phyloP scores from a whole-genome alignment of 1,140 invertebrate species.

The Drosophila sproati region DNA sequence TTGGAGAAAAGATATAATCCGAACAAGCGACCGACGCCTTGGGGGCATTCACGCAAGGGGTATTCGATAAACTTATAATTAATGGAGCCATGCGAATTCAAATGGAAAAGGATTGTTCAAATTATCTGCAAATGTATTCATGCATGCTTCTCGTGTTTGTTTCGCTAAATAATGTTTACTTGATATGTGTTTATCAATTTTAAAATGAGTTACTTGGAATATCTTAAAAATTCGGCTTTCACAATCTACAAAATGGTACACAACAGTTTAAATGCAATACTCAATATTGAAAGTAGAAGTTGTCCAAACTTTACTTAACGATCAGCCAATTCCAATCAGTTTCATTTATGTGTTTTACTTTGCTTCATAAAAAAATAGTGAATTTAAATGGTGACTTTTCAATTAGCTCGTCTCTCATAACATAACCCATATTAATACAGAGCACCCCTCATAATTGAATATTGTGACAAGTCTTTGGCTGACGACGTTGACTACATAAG shows the following conservation, averaged over 20 bases:
- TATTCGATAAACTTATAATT: background rate
- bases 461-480: slow-evolving; percentile 5
- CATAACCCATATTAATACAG: background rate
- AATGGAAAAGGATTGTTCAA: background rate
- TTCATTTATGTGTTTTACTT: no score
- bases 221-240: no score
- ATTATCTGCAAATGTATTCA: no score
- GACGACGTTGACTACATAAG: slow-evolving; percentile 1
- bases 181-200: no score
- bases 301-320: background rate
- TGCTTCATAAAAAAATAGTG: no score
- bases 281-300: no score
- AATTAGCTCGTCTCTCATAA: no score
- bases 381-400: background rate
- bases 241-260: no score
- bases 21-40: slow-evolving; percentile 5
- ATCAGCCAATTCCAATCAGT: background rate
- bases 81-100: slow-evolving; percentile 22
- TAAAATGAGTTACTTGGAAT: no score
- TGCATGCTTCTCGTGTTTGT: no score
- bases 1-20: background rate
- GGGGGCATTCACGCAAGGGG: slow-evolving; percentile 28
- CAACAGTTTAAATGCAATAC: no score
- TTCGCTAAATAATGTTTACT: no score
- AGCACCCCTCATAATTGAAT: slow-evolving; percentile 9